Evolutionary conservation across 2,888 invertebrate species (phyloP).

Genomic region (Pseudococcus jackbeardsleyi): DNA sequence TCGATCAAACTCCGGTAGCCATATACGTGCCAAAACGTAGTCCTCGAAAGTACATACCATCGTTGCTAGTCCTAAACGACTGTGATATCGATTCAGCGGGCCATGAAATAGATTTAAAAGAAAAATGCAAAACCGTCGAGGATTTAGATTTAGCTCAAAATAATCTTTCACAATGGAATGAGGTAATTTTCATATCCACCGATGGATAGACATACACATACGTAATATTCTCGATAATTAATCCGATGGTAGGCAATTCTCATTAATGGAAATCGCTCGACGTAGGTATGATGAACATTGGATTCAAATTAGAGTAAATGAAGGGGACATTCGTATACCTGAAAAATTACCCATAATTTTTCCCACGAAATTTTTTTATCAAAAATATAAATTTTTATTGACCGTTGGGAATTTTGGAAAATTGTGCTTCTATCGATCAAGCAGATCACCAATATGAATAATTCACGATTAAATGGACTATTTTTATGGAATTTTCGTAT

Average conservation of each 20-base stretch:
- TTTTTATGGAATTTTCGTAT: no score
- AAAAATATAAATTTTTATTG: no score
- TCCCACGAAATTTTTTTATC: no score
- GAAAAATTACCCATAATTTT: no score
- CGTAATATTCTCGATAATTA: neutral
- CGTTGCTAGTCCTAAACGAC: constrained; percentile 88
- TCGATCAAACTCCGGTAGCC: constrained; percentile 80
- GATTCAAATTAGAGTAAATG: neutral
- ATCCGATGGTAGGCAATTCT: neutral
- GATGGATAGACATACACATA: neutral
- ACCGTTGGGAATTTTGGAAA: no score
- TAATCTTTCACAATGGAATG: constrained; percentile 88
- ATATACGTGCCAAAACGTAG: constrained; percentile 89
- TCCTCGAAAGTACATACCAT: constrained; percentile 79
- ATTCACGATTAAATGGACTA: no score
- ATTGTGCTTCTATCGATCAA: no score
- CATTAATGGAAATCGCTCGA: no score
- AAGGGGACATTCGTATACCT: neutral
- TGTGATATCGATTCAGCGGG: constrained; percentile 93
- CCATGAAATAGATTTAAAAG: constrained; percentile 82
- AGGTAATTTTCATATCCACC: constrained; percentile 74
- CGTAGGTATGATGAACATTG: no score
- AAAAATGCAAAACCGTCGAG: constrained; percentile 89
- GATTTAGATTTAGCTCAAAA: constrained; percentile 96
- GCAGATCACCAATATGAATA: no score